These are phyloP conservation scores for Ridgeia piscesae DNA, from an alignment of 1,140 invertebrate species.

Conservation along the genomic window DNA sequence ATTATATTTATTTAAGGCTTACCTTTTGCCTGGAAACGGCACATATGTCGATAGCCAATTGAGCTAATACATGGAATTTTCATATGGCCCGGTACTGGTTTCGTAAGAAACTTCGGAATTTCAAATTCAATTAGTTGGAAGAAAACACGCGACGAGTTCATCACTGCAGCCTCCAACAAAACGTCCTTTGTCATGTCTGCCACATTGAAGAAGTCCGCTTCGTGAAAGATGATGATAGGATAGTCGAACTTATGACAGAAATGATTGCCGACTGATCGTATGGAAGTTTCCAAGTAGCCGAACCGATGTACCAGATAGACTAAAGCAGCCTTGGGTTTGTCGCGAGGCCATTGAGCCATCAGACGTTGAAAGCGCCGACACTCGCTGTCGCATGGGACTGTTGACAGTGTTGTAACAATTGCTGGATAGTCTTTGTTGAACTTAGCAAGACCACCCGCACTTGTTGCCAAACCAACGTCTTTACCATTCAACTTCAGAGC, in stretches of 20 bases:
- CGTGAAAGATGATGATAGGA: slow-evolving; percentile 22
- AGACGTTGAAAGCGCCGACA: not conserved
- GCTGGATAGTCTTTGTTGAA: too few relatives aligned
- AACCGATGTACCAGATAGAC: not conserved
- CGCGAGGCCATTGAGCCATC: slow-evolving; percentile 10
- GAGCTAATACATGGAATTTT: not conserved
- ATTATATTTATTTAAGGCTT: too few relatives aligned
- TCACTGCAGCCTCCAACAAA: not conserved
- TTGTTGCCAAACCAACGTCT: too few relatives aligned
- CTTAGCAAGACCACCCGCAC: too few relatives aligned
- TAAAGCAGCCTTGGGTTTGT: not conserved
- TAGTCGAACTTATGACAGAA: slow-evolving; percentile 19
- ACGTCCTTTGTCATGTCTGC: too few relatives aligned
- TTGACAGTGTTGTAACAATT: too few relatives aligned
- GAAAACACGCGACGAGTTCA: not conserved
- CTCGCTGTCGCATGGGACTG: slow-evolving; percentile 6
- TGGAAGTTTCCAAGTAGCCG: not conserved
- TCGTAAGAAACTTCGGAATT: not conserved
- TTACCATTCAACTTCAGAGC: too few relatives aligned
- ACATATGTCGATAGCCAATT: slow-evolving; percentile 21
- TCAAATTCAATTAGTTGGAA: not conserved
- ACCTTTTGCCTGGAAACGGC: slow-evolving; percentile 14
- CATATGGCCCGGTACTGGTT: not conserved
- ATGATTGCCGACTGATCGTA: not conserved
- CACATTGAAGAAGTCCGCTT: too few relatives aligned